Percentiles rank a stretch among this genome's conserved stretches.
Evolutionary conservation across 1,140 invertebrate genomes (phyloP).

Genomic region (Leptonema lineaticorne): DNA sequence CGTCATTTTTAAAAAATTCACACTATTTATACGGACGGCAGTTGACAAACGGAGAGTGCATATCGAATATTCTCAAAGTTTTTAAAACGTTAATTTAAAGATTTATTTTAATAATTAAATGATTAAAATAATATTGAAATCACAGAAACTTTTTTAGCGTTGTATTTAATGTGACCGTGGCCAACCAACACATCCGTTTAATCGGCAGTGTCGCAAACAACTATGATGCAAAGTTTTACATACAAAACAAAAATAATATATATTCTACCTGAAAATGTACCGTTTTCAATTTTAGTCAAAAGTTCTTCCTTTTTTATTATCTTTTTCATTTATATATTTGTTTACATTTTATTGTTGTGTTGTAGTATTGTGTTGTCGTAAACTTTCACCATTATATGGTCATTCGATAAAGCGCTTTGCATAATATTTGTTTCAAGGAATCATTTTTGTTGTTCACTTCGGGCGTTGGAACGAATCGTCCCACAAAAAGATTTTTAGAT

Average conservation of each 20-base stretch:
- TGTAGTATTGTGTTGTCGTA: conserved; percentile 17
- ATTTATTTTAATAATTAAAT: too few relatives aligned
- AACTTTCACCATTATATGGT: conserved; percentile 30
- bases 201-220: too few relatives aligned
- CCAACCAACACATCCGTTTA: not conserved
- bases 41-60: too few relatives aligned
- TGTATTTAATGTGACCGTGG: too few relatives aligned
- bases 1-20: not conserved
- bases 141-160: too few relatives aligned
- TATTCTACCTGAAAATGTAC: conserved; percentile 18
- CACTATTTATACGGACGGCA: not conserved
- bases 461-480: conserved; percentile 1
- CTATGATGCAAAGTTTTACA: not conserved
- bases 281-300: conserved; percentile 4
- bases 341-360: conserved; percentile 1
- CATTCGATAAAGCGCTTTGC: conserved; percentile 20
- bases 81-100: too few relatives aligned
- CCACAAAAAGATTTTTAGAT: not conserved
- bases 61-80: too few relatives aligned
- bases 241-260: not conserved
- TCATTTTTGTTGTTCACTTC: conserved; percentile 4
- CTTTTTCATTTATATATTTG: not conserved
- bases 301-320: not conserved
- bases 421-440: conserved; percentile 26
- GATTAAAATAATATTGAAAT: too few relatives aligned